Evolutionary conservation across 92 coral and sea anemone species (phyloP).

Genomic region (Epizoanthus fatuus): DNA sequence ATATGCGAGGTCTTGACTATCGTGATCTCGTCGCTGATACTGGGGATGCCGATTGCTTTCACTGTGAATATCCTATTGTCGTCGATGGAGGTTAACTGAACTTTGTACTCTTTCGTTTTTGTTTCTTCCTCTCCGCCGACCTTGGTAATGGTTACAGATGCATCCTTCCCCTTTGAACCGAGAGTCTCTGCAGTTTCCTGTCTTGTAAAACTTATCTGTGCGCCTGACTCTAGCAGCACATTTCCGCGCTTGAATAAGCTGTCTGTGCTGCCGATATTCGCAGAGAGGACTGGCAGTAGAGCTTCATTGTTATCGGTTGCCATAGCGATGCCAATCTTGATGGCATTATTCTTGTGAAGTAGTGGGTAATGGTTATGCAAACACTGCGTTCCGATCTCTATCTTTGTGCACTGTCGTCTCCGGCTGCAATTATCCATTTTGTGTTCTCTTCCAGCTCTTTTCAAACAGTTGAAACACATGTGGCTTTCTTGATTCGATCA

Average conservation of each 20-base stretch:
- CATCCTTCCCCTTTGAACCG: conserved; percentile 25
- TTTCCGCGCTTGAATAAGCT: conserved; percentile 27
- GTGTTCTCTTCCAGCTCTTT: conserved; percentile 63
- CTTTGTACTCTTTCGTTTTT: conserved; percentile 49
- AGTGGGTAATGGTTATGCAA: conserved; percentile 17
- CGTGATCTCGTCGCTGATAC: conserved; percentile 40
- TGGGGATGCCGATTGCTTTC: conserved; percentile 42
- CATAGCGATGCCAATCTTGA: conserved; percentile 13
- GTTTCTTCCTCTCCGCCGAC: conserved; percentile 65
- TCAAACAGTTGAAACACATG: conserved; percentile 72
- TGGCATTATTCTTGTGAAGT: not conserved
- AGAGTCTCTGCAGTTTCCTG: conserved; percentile 2
- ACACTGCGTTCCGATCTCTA: conserved; percentile 28
- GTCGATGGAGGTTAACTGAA: not conserved
- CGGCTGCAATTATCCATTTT: conserved; percentile 50
- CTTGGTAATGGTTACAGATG: conserved; percentile 57
- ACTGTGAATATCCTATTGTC: not conserved
- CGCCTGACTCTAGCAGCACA: conserved; percentile 29
- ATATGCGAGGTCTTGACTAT: conserved; percentile 31
- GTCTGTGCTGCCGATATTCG: conserved; percentile 39
- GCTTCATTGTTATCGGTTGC: conserved; percentile 26
- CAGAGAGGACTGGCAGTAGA: conserved; percentile 67
- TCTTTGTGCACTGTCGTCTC: conserved; percentile 53
- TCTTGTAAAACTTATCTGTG: conserved; percentile 44
- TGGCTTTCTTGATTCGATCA: conserved; percentile 49